Evolutionary conservation across 2,797 vertebrate species (phyloP), one percentile per base, ranked within the genome.

Genomic region (Sylvia borin): DNA sequence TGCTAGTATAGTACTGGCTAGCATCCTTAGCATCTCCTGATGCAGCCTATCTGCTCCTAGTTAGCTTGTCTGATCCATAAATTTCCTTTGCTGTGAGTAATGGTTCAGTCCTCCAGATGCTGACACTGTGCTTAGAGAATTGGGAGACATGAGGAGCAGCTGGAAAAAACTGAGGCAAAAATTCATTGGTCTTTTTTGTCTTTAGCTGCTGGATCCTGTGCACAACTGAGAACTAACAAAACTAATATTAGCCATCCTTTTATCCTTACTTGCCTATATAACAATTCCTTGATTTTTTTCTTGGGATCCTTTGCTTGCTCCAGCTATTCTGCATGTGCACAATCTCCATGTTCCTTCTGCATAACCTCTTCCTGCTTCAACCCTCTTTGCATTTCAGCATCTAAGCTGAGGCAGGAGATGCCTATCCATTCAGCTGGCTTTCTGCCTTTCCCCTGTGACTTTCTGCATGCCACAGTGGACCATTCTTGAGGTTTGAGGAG

Each of bases 1-100:
- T 0, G 1, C 22, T 57, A 40, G 11, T 1, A 1, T 76, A 36
- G 5, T 47, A 50, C 58, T 84, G 43, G 13, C 19, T 34, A 38
- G 20, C 17, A 26, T 78, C 31, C 47, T 61, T 70, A 45, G 51
- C 25, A 58, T 34, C 21, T 75, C 78, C 66, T 71, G 10, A n/a
- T 0, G 0, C 19, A 45, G 65, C 32, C 31, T 29, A 1, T 82
- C 38, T 75, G 14, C 15, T 74, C 24, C 43, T 42, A 34, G 43
- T 40, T 75, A 64, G 38, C 47, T 68, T 81, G 32, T 78, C 50
- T 74, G 40, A 67, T 70, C 36, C 16, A 7, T 86, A 72, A 43
- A 20, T 57, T 74, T 38, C 17, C 14, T 66, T 73, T 79, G 9
- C 27, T 86, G 13, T 47, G 58, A 78, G n/a, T 79, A 70, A 17